Evolutionary conservation across 2,113 vertebrate genomes (phyloP).

Genomic region (Neotoma lepida): DNA sequence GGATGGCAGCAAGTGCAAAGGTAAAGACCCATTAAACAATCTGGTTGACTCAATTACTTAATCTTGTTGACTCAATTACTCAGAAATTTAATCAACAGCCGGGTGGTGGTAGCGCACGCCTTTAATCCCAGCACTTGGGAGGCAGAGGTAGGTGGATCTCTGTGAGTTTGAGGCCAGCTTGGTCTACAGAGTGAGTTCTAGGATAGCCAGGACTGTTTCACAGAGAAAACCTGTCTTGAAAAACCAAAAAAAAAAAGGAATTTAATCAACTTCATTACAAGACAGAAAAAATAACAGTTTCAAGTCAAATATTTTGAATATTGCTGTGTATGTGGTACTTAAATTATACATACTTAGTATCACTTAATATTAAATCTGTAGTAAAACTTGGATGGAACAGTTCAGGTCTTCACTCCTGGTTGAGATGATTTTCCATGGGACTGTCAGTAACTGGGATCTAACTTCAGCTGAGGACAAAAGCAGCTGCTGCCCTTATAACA

Average conservation of each 20-base stretch:
- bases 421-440: background rate
- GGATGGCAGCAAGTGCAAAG: background rate
- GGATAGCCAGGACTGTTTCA: too few species aligned
- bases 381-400: conserved; percentile 2
- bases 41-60: too few species aligned
- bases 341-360: background rate
- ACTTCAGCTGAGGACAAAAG: background rate
- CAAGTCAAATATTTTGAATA: conserved; percentile 4
- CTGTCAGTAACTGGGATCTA: background rate
- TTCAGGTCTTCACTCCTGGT: background rate
- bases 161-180: too few species aligned
- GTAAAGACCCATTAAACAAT: background rate
- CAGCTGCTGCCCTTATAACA: background rate
- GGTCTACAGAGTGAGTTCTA: too few species aligned
- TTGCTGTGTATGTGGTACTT: background rate
- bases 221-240: too few species aligned
- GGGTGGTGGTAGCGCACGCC: too few species aligned
- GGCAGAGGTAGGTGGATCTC: too few species aligned
- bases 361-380: background rate
- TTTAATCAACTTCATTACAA: conserved; percentile 32
- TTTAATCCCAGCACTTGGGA: too few species aligned
- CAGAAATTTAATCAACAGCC: too few species aligned
- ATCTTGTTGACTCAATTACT: too few species aligned
- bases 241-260: too few species aligned
- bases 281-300: conserved; percentile 7